Base-by-base conservation (phyloP, 2,888 invertebrate genomes). In the Empis stercorea region DNA sequence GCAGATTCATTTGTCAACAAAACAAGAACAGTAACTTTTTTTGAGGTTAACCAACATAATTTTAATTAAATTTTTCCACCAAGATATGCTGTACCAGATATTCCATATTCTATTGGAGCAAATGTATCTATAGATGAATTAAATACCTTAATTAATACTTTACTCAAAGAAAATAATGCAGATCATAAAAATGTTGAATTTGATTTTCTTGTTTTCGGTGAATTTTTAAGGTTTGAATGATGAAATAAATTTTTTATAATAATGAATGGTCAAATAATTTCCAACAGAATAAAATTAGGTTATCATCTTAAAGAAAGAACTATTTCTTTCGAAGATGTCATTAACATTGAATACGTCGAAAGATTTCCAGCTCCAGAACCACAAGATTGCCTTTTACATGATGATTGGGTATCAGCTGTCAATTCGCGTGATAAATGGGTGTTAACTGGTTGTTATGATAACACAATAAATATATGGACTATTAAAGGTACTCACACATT, bases 401-500 rank as follows among this genome's bases (percentile, higher is more conserved):
- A 96, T 69, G 97, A 99, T 64, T 99, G 97, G 97, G 92, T 97
- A n/a, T 85, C 92, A 16, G 80, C 88, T 39, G 81, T 94, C 1
- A 80, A 84, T 56, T 75, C 80, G 37, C 71, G 74, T 51, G 76
- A 75, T 37, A 79, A 80, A 61, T 87, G 85, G 85, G 86, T 95
- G 51, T 65, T 95, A 40, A 84, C 88, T 44, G 95, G 95, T 17
- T 87, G 92, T 65, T 96, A 95, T 69, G 96, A 96, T 65, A 87
- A 88, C 64, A 87, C 91, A 46, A 71, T 95, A 38, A 87, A 91
- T 59, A 77, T 96, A 50, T 95, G 94, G 93, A 85, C 83, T 11
- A 76, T 76, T 4, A 84, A 84, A 65, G 93, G 94, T 6, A 84
- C 85, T 60, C 85, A 88, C 62, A 78, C 84, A 53, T 72, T 87